Evolutionary conservation across 2,113 vertebrate species (phyloP).

Genomic region (Sylvilagus bachmani): DNA sequence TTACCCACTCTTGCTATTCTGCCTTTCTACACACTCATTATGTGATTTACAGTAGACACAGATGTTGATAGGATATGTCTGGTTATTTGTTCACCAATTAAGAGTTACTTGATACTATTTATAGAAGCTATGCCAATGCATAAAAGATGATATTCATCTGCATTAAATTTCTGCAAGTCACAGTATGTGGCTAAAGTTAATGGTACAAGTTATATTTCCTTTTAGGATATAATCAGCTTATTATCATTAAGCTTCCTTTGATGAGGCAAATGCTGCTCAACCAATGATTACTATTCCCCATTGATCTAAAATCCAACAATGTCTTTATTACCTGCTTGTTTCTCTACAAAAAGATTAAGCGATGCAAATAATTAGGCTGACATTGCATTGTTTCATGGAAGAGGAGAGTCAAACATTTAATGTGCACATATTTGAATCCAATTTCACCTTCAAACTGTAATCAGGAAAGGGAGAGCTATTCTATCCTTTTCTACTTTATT

Average conservation of each 20-base stretch:
- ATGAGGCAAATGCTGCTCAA: background rate
- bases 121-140: background rate
- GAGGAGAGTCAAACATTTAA: background rate
- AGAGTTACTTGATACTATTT: background rate
- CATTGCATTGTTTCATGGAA: background rate
- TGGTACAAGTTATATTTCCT: background rate
- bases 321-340: constrained; percentile 41
- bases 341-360: constrained; percentile 9
- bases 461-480: background rate
- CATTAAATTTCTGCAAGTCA: background rate
- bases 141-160: background rate
- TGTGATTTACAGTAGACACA: background rate
- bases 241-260: constrained; percentile 41
- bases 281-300: background rate
- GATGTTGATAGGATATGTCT: too few species aligned
- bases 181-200: background rate
- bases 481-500: background rate
- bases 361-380: background rate
- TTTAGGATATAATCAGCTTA: constrained; percentile 6
- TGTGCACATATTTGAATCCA: background rate
- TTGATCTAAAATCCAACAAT: background rate
- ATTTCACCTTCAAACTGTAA: background rate
- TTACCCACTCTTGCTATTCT: background rate
- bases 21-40: background rate
- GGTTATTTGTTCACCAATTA: background rate